Conservation (phyloP, 2,797 vertebrate genomes). For the Setipinna tenuifilis region DNA sequence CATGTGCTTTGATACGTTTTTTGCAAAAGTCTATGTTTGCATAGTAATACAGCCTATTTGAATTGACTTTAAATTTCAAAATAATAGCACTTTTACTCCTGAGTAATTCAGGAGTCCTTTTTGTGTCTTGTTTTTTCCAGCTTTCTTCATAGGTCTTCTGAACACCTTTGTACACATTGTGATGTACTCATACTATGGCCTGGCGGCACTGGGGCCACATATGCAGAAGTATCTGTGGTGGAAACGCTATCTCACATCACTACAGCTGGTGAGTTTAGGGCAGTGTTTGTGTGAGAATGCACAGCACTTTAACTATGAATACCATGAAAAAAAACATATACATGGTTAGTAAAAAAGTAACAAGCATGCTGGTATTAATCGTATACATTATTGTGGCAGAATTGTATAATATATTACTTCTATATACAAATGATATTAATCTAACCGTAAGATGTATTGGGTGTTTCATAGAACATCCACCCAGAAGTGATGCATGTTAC, state of each 20-base stretch:
- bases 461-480: too few relatives aligned
- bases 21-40: neutral
- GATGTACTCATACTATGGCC: conserved; percentile 96
- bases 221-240: conserved; percentile 98
- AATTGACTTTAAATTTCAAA: too few relatives aligned
- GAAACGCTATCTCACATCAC: conserved; percentile 93
- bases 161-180: conserved; percentile 92
- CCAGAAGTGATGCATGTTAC: neutral
- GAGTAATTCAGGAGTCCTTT: neutral
- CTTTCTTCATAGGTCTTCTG: conserved; percentile 90
- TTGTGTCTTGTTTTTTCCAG: conserved; percentile 62
- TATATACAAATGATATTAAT: too few relatives aligned
- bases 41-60: neutral
- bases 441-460: too few relatives aligned
- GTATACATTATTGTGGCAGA: too few relatives aligned
- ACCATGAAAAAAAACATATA: neutral
- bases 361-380: too few relatives aligned
- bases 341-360: too few relatives aligned
- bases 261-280: conserved; percentile 86
- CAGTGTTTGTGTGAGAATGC: neutral
- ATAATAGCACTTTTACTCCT: too few relatives aligned
- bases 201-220: conserved; percentile 90
- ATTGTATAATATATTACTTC: too few relatives aligned
- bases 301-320: neutral
- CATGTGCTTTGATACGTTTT: neutral